Percentiles rank a stretch among this genome's conserved stretches.
phyloP scores from a whole-genome alignment of 2,113 vertebrate genomes.

The cattle (Bos taurus) region DNA sequence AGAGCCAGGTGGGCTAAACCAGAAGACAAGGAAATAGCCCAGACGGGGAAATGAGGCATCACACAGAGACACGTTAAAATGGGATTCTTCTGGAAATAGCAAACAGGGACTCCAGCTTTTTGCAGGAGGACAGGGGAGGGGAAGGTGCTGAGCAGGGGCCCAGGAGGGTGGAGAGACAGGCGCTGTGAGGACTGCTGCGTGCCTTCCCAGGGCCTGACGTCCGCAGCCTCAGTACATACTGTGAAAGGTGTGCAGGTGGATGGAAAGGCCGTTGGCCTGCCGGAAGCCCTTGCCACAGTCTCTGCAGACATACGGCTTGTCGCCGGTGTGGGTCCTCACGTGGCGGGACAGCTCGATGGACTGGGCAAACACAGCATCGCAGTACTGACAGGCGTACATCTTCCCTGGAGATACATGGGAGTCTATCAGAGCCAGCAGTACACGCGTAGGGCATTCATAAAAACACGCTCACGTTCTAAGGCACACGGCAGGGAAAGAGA shows the following conservation, averaged over 20 bases:
- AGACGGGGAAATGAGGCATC: not conserved
- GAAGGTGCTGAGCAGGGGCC: not conserved
- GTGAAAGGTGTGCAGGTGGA: constrained; percentile 90
- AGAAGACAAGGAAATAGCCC: not conserved
- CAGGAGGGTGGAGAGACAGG: not conserved
- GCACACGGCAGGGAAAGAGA: not conserved
- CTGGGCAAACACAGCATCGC: constrained; percentile 89
- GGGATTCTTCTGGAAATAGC: not conserved
- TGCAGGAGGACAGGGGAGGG: not conserved
- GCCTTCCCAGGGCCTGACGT: not conserved
- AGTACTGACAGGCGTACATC: constrained; percentile 93
- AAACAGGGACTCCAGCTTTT: not conserved
- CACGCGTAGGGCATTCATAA: not conserved
- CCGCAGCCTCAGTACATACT: constrained; percentile 77
- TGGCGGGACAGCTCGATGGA: constrained; percentile 91
- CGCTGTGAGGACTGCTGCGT: fast-evolving
- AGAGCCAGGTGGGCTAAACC: not conserved
- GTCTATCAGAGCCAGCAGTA: not conserved
- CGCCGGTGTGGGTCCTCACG: constrained; percentile 89
- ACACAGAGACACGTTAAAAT: not conserved
- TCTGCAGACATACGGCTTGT: constrained; percentile 90
- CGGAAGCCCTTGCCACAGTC: constrained; percentile 93
- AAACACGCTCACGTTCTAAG: not conserved
- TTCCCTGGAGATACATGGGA: constrained; percentile 81
- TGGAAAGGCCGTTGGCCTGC: constrained; percentile 91